Evolutionary conservation across 2,797 vertebrate genomes (phyloP).

Genomic region (Danio choprae): DNA sequence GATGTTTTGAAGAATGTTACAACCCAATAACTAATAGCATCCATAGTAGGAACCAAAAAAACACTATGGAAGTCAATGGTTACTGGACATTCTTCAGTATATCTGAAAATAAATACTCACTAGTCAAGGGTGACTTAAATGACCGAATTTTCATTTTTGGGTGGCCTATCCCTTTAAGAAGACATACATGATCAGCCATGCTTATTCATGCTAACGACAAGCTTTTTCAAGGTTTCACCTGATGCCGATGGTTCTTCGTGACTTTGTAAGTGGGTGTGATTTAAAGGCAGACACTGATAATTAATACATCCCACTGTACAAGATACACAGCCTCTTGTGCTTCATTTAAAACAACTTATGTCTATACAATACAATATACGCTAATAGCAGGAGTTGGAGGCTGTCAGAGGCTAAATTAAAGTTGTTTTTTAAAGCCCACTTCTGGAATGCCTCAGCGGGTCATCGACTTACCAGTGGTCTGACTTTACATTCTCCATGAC

Average conservation of each 20-base stretch:
- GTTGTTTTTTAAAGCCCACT: conserved; percentile 36
- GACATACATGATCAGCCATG: conserved; percentile 5
- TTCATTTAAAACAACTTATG: conserved; percentile 3
- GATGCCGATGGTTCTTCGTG: conserved; percentile 10
- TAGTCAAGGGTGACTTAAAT: too few species aligned
- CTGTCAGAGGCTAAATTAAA: conserved; percentile 26
- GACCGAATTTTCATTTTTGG: too few species aligned
- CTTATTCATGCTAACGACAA: conserved; percentile 37
- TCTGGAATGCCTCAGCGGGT: conserved; percentile 49
- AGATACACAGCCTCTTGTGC: conserved; percentile 12
- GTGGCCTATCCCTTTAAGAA: too few species aligned
- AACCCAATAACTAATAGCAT: too few species aligned
- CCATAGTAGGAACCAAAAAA: too few species aligned
- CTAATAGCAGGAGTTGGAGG: neutral
- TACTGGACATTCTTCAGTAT: too few species aligned
- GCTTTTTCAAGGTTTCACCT: conserved; percentile 40
- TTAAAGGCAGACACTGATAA: conserved; percentile 7
- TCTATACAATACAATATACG: neutral
- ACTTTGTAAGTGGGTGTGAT: conserved; percentile 47
- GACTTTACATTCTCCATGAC: conserved; percentile 52
- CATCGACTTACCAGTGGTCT: conserved; percentile 62
- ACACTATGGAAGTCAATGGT: too few species aligned
- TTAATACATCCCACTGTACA: neutral
- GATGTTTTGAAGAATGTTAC: too few species aligned
- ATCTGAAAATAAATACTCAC: too few species aligned